Evolutionary conservation across 2,888 invertebrate species (phyloP), one percentile per base, ranked within the genome.

Genomic region (Meliscaeva auricollis): DNA sequence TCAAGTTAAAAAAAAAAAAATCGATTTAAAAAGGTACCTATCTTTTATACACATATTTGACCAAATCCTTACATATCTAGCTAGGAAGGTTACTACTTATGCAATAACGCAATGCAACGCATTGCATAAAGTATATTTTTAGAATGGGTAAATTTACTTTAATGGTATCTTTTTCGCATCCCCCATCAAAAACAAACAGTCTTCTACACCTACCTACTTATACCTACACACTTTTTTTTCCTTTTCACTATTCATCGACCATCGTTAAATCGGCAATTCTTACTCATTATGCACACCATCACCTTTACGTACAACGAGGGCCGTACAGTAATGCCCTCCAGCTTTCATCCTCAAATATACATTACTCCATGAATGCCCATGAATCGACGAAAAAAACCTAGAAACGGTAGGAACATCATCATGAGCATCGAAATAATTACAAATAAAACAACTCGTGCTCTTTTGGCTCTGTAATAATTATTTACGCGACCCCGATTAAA

Each of bases 241-340:
- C 8, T 60, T 69, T 70, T 81, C 54, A 64, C 69, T 73, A 85
- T 85, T 64, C 75, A 76, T 81, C 68, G 85, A 77, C 81, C 85
- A 70, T 73, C 48, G 73, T 73, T 81, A 73, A 85, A 77, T 84
- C 80, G 69, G 54, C 84, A 75, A 80, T 81, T 73, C 81, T 46
- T 77, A n/a, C 76, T 85, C 73, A 85, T 85, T 85, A 85, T 81
- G 64, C 85, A 85, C 81, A 81, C 81, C 81, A 85, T 81, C 81
- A 70, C 85, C 81, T 85, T 85, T 68, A 35, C 76, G 41, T 38
- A 64, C 38, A 17, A 15, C 30, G 46, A 46, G 32, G 54, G 35
- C 68, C 22, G 17, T 15, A 26, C 41, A 64, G 22, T 44, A 11
- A 17, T 38, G 48, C 69, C 68, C 17, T 73, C 73, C 30, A 60